These are phyloP conservation scores for Menura novaehollandiae DNA, from an alignment of 2,113 vertebrate species.

Conservation along the genomic window DNA sequence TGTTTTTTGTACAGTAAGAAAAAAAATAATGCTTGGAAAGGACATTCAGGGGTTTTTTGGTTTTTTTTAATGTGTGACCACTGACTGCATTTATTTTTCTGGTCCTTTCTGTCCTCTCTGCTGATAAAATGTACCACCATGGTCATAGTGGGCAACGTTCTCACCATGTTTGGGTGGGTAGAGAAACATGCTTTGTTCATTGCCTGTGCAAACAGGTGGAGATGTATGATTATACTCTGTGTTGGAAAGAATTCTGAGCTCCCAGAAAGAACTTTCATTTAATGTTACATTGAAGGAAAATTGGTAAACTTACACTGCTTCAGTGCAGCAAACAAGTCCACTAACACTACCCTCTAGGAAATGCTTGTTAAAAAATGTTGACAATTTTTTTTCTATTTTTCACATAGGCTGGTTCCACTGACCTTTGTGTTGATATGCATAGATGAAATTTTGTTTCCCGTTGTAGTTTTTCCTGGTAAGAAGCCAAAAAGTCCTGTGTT, in stretches of 20 bases:
- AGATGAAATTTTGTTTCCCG: background rate
- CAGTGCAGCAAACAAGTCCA: background rate
- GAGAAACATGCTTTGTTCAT: background rate
- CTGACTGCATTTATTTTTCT: background rate
- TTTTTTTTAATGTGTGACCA: background rate
- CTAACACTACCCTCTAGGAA: background rate
- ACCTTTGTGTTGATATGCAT: background rate
- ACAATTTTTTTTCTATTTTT: background rate
- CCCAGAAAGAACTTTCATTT: slow-evolving; percentile 53
- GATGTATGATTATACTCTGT: background rate
- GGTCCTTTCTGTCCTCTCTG: background rate
- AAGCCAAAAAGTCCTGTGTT: background rate
- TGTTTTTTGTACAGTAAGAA: background rate
- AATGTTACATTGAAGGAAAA: slow-evolving; percentile 47
- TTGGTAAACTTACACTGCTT: background rate
- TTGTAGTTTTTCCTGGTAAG: background rate
- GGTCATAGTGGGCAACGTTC: background rate
- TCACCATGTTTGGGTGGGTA: background rate
- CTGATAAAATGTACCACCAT: background rate
- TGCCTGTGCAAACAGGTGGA: background rate
- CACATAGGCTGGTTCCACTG: background rate
- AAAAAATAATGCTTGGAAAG: background rate
- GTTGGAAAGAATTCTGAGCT: slow-evolving; percentile 30
- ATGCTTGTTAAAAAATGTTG: background rate
- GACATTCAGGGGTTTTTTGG: background rate